Evolutionary conservation across 2,797 vertebrate species (phyloP).

Genomic region (Lutjanus campechanus): DNA sequence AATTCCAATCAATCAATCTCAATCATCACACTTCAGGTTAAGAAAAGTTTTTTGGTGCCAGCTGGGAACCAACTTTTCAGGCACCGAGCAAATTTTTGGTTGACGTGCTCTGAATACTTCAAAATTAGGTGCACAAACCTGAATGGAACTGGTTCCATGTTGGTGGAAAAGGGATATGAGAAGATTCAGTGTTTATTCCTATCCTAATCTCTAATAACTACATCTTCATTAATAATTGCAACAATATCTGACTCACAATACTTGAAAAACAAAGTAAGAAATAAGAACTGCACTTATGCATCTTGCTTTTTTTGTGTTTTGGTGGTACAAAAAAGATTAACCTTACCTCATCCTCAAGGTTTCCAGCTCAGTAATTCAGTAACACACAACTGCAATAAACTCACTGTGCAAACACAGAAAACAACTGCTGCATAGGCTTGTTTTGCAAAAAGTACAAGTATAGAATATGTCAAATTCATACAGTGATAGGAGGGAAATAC

Average conservation of each 20-base stretch:
- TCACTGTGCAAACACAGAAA: constrained; percentile 14
- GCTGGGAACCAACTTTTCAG: no score
- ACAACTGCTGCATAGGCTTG: constrained; percentile 36
- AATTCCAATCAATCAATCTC: no score
- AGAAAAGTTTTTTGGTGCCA: no score
- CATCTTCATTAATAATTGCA: background rate
- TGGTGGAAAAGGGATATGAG: no score
- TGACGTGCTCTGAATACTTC: no score
- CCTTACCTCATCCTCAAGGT: constrained; percentile 22
- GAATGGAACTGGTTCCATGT: no score
- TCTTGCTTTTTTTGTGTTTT: background rate
- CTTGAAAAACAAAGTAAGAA: constrained; percentile 2
- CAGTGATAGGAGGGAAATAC: constrained; percentile 28
- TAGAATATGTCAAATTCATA: constrained; percentile 41
- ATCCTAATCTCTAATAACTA: background rate
- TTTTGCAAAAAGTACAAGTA: constrained; percentile 43
- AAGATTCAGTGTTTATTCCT: background rate
- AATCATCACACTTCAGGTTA: no score
- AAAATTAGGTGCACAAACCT: no score
- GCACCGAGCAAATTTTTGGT: no score
- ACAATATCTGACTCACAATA: background rate
- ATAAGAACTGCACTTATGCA: background rate
- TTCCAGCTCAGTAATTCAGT: constrained; percentile 27
- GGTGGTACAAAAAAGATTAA: constrained; percentile 16
- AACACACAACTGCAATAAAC: constrained; percentile 30